Base-by-base conservation (phyloP, 2,113 vertebrate species). In the Dasyprocta punctata region DNA sequence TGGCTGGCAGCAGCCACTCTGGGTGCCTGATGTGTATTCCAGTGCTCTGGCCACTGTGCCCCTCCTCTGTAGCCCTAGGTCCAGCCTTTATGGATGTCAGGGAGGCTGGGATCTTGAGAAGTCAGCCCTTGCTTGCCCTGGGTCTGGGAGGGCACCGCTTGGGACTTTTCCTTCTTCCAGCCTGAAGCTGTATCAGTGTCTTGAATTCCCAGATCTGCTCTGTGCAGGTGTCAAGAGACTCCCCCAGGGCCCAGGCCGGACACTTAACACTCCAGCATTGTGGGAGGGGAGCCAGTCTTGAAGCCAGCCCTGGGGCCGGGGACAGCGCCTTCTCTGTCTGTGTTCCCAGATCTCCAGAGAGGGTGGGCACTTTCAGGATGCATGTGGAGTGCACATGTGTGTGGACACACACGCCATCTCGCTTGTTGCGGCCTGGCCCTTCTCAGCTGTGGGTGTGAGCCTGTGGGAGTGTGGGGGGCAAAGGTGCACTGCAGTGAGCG, bases 301-400 rank as follows among this genome's bases (percentile, higher is more conserved):
- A 75, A 28, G 14, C 11, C 30, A 58, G n/a, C 63, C 61, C 38
- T 22, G 38, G 38, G 33, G n/a, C n/a, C 7, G 60, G 24, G 49
- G 17, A n/a, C 20, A 11, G 0, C 19, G 1, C 13, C 2, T 5
- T 60, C 49, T 33, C 8, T 1, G 0, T 52, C 38, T 47, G 10
- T 11, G 71, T 41, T 16, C 0, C 58, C 4, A 1, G 73, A n/a
- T 13, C 81, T 75, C 3, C 30, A 8, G 52, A 61, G 84, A 44
- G 82, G 69, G 33, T 11, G 22, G 47, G 47, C 47, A 38, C 33
- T 65, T 33, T 30, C n/a, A 2, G 58, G 7, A 47, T 0, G 0
- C 56, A 44, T 5, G 9, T 22, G 14, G 33, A 8, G 1, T 2
- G 0, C 16, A 26, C 36, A 14, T 14, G 1, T 0, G 0, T 60